Evolutionary conservation across 37 sponge, comb jelly and placozoan species (phyloP), one percentile per base, ranked within the genome.

Genomic region (Aphrocallistes beatrix): DNA sequence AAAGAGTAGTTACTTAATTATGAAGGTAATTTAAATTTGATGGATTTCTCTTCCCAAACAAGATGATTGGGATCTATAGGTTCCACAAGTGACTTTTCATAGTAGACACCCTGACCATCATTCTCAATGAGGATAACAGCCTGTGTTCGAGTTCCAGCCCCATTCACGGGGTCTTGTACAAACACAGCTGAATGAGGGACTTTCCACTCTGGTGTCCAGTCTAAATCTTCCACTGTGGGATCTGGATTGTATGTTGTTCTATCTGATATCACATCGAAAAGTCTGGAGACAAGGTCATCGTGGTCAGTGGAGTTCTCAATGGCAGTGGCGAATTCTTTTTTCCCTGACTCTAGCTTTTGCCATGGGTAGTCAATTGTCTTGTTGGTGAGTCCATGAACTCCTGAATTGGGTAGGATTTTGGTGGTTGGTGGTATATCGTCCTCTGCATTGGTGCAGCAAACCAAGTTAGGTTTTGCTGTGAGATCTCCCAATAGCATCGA

Each of bases 311-410:
- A 60, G 1, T 60, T 30, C 34, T 60, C 32, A 25, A 60, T 21
- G 6, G n/a, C 75, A 3, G 10, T 21, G 34, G 85, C 16, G 83
- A 93, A 93, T 39, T 38, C 82, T 39, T 87, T 48, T 39, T 89
- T 90, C 6, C 93, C 93, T 34, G 47, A 16, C 36, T 42, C 81
- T 16, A 87, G 86, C 60, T 93, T 93, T 60, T 84, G 83, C 93
- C 93, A 93, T 1, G 93, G 93, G 34, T 89, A 83, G 69, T 93
- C 88, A 39, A 93, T 82, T 1, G 37, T 38, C 0, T 36, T 39
- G 49, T 93, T 93, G 81, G 87, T 84, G 48, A 93, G 89, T 1
- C 89, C 89, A 60, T 93, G 87, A 34, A 82, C 38, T 36, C 93
- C 93, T 36, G 84, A 47, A 1, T 0, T 0, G 1, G 83, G 82